Conservation (phyloP, 2,888 invertebrate genomes). For the Pristionchus japonicus region DNA sequence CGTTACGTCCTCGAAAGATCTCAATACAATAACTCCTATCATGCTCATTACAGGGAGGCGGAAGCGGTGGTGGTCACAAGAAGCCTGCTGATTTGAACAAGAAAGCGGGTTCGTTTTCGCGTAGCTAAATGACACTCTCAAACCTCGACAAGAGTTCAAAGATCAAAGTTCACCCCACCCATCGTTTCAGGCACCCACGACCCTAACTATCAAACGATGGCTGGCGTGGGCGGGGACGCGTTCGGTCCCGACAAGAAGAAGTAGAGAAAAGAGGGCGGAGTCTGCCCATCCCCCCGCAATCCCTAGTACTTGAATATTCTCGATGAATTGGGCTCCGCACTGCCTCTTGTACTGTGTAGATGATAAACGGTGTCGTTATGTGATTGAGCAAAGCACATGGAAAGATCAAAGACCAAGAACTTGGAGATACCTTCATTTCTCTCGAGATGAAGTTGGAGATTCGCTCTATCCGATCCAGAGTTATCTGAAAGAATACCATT, state of each 20-base stretch:
- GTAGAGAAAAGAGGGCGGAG: neutral
- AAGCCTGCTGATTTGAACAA: neutral
- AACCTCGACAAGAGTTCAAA: neutral
- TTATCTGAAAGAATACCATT: neutral
- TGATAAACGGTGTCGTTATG: constrained; percentile 11
- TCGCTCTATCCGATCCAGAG: constrained; percentile 45
- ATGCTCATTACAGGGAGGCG: neutral
- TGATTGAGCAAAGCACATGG: neutral
- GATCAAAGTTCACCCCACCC: neutral
- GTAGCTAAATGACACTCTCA: too few species aligned
- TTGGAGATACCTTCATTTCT: constrained; percentile 46
- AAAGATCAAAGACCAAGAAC: neutral
- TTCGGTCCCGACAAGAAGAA: neutral
- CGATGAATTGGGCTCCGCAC: neutral
- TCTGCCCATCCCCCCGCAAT: neutral
- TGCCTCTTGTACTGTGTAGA: neutral
- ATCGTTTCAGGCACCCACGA: neutral
- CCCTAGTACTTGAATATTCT: neutral
- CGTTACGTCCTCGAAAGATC: too few species aligned
- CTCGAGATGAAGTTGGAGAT: constrained; percentile 55
- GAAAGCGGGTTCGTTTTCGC: neutral
- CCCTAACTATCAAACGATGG: constrained; percentile 4
- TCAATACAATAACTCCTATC: too few species aligned
- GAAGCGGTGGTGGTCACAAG: neutral
- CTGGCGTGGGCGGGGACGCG: neutral